Evolutionary conservation across 2,113 vertebrate species (phyloP).

Genomic region (Athene cunicularia): DNA sequence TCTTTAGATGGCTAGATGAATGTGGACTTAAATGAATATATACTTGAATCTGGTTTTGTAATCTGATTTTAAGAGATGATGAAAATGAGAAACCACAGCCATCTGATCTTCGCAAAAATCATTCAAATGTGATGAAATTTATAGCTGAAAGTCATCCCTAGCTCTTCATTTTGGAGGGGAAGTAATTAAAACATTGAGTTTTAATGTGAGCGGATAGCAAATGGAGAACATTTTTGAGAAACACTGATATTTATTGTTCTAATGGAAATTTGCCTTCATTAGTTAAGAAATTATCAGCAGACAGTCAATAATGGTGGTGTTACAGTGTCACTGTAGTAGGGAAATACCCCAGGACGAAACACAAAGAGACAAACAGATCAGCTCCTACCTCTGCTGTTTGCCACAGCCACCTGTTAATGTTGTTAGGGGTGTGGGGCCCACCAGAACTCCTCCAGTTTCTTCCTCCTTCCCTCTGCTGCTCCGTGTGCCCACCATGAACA

Average conservation of each 20-base stretch:
- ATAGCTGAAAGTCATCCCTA: neutral
- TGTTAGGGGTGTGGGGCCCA: neutral
- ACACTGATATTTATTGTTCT: neutral
- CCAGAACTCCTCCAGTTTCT: neutral
- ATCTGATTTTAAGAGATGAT: neutral
- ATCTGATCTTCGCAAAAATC: neutral
- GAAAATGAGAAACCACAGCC: neutral
- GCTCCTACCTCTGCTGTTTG: neutral
- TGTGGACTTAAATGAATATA: neutral
- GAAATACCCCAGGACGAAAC: neutral
- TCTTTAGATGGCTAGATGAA: neutral
- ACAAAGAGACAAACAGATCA: neutral
- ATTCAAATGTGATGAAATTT: neutral
- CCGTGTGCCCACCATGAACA: fast-evolving
- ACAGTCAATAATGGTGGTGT: neutral
- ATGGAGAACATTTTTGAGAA: neutral
- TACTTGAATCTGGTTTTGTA: neutral
- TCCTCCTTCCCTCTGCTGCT: neutral
- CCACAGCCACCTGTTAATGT: neutral
- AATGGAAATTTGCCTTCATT: neutral
- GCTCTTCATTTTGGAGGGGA: neutral
- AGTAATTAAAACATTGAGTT: neutral
- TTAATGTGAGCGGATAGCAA: neutral
- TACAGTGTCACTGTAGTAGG: neutral
- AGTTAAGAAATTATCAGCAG: neutral